Evolutionary conservation across 2,113 vertebrate genomes (phyloP).

Genomic region (Laticauda laticaudata): DNA sequence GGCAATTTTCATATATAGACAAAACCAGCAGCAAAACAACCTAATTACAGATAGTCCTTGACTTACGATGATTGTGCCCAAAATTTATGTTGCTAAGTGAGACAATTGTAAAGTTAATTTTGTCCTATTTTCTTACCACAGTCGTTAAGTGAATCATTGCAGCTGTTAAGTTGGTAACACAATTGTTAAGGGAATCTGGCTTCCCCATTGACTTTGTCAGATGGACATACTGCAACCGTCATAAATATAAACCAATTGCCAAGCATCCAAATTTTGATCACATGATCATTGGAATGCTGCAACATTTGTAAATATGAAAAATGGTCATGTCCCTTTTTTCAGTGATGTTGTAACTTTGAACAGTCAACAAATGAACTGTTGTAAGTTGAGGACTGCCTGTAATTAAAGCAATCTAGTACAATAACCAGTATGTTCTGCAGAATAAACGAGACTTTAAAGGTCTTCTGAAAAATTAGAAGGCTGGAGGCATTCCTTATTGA

Average conservation of each 20-base stretch:
- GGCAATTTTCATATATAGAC: not conserved
- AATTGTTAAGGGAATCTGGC: too few relatives aligned
- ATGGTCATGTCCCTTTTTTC: not conserved
- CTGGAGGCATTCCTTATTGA: not conserved
- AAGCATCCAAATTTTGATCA: not conserved
- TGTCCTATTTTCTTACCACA: not conserved
- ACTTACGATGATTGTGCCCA: not conserved
- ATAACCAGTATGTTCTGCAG: not conserved
- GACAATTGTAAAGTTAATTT: not conserved
- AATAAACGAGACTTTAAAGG: not conserved
- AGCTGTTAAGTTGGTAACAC: too few relatives aligned
- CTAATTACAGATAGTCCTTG: not conserved
- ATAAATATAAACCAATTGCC: not conserved
- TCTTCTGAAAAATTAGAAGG: not conserved
- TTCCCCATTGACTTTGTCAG: not conserved
- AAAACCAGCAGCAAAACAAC: not conserved
- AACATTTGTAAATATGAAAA: not conserved
- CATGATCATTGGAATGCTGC: not conserved
- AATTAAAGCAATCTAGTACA: not conserved
- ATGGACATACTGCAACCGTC: not conserved
- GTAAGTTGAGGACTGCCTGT: not conserved
- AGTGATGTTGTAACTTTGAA: not conserved
- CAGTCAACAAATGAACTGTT: not conserved
- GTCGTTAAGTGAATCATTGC: too few relatives aligned
- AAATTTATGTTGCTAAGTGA: not conserved